Evolutionary conservation across 2,797 vertebrate genomes (phyloP), one percentile per base, ranked within the genome.

Genomic region (Graptemys geographica): DNA sequence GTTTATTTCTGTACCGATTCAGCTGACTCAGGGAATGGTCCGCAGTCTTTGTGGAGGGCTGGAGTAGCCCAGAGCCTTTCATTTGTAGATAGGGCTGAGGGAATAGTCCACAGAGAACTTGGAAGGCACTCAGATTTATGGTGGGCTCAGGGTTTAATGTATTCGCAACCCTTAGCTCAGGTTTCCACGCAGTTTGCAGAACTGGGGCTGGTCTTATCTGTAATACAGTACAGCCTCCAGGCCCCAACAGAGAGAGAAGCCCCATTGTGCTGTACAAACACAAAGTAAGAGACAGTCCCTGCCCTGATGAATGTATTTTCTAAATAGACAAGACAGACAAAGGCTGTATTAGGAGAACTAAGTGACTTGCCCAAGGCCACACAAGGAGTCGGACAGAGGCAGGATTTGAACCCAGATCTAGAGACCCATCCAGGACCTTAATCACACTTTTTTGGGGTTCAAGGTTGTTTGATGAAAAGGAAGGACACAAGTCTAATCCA

Each of bases 41-140:
- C 51, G 56, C 84, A 87, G 88, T 41, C 87, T 69, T 86, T 95
- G 74, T 28, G 41, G 25, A 47, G 12, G 23, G 91, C 79, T 90
- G 96, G 94, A 93, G 92, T 96, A 90, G 87, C 90, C 90, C 96
- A 96, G 83, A 72, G 93, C 81, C 51, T 96, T 97, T 96, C 93
- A 95, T 3, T 57, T 87, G 69, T 84, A 90, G 88, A 86, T 93
- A 95, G 92, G 94, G 93, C 86, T 69, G 87, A 81, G 90, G 95
- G 90, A 97, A 95, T 95, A 95, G 88, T 56, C 83, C 91, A 47
- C 85, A 79, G 85, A 88, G 87, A 87, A 76, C 44, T 89, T n/a
- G 0, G 92, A 49, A 92, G 72, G 52, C 88, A 23, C 88, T 89
- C 86, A 44, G 62, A 95, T 83, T 94, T 84, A 84, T 93, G 44